Evolutionary conservation across 2,797 vertebrate genomes (phyloP).

Genomic region (Spheniscus humboldti): DNA sequence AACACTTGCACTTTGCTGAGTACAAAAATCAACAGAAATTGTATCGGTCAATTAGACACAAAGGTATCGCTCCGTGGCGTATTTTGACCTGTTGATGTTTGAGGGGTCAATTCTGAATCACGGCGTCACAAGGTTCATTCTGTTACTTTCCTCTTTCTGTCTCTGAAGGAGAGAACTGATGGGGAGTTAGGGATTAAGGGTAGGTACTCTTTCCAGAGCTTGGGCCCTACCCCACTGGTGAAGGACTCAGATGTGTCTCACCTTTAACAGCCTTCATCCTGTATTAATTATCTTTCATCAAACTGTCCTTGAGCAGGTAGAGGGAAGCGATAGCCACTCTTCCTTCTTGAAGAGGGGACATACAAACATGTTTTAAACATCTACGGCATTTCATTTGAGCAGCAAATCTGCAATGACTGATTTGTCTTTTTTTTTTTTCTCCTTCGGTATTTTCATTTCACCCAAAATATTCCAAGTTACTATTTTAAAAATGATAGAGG

Average conservation of each 20-base stretch:
- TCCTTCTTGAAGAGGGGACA: background rate
- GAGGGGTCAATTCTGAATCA: background rate
- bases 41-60: background rate
- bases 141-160: background rate
- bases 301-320: background rate
- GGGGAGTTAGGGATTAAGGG: no score
- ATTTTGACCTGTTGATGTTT: background rate
- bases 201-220: background rate
- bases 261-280: background rate
- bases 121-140: background rate
- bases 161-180: background rate
- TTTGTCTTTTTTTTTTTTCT: background rate
- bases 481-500: background rate
- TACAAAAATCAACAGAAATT: background rate
- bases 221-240: background rate
- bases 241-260: background rate
- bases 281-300: background rate
- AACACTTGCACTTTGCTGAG: background rate
- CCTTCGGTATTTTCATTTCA: background rate
- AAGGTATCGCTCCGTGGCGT: rapidly evolving
- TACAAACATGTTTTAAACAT: background rate
- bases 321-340: background rate
- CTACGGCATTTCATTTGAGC: background rate
- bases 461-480: background rate
- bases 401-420: background rate